Conservation (phyloP, 2,888 invertebrate species). For the Allacma fusca region DNA sequence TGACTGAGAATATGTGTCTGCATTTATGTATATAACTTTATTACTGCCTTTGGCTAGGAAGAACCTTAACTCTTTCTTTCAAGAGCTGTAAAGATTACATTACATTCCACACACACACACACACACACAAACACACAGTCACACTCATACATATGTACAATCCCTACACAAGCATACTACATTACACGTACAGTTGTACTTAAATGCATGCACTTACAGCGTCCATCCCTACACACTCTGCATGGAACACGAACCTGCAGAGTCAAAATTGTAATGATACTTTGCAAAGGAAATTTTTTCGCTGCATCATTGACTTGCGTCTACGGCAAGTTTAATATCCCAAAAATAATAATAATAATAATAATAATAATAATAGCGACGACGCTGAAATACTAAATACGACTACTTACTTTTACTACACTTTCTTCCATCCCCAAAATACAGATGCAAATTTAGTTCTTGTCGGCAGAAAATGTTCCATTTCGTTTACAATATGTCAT, state of each 20-base stretch:
- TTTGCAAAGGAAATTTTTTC: constrained; percentile 12
- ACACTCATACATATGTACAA: no score
- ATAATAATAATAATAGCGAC: background rate
- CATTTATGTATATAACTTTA: background rate
- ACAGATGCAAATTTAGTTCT: constrained; percentile 21
- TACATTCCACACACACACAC: no score
- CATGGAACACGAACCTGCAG: background rate
- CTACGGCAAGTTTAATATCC: background rate
- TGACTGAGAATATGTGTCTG: background rate
- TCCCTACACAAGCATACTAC: no score
- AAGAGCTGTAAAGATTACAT: background rate
- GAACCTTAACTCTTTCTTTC: constrained; percentile 12
- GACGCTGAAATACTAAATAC: background rate
- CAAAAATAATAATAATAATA: background rate
- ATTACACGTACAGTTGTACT: no score
- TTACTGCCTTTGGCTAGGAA: constrained; percentile 7
- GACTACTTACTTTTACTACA: background rate
- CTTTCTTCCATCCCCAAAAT: background rate
- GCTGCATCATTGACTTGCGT: constrained; percentile 35
- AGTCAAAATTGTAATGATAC: background rate
- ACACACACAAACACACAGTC: no score
- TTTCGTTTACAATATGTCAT: constrained; percentile 36
- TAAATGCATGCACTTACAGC: no score
- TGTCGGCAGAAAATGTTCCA: constrained; percentile 22
- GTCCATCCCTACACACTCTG: no score